These are phyloP conservation scores for Alfaro cultratus DNA, from an alignment of 2,797 vertebrate genomes.

Conservation along the genomic window DNA sequence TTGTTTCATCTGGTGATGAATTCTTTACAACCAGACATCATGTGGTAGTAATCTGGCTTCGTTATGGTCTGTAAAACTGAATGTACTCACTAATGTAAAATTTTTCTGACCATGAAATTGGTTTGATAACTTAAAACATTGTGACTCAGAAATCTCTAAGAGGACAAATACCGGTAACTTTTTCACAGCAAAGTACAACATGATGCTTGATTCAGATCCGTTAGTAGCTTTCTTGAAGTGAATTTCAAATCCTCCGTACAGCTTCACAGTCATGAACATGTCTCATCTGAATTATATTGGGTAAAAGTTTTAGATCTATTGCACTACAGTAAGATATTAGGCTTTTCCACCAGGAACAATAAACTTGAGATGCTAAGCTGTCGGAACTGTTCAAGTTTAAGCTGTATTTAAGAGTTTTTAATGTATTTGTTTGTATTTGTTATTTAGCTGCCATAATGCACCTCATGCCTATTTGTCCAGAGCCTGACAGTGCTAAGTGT, in stretches of 20 bases:
- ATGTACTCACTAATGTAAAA: background rate
- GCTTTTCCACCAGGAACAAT: background rate
- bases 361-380: background rate
- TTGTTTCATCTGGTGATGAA: background rate
- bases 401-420: constrained; percentile 9
- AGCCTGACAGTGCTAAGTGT: constrained; percentile 26
- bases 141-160: background rate
- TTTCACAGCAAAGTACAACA: background rate
- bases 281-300: background rate
- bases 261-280: background rate
- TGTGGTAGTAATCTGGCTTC: background rate
- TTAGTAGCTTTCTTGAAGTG: background rate
- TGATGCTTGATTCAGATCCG: background rate
- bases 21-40: background rate
- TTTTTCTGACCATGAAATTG: background rate
- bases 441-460: constrained; percentile 18
- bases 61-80: background rate
- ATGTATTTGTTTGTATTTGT: constrained; percentile 34
- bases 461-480: background rate
- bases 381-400: background rate
- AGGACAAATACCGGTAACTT: background rate
- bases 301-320: background rate
- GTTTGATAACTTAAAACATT: background rate
- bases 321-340: background rate
- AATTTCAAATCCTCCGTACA: background rate